Percentiles rank a stretch among this genome's conserved stretches.
Evolutionary conservation across 2,888 invertebrate genomes (phyloP).

Genomic region (Desoria tigrina): DNA sequence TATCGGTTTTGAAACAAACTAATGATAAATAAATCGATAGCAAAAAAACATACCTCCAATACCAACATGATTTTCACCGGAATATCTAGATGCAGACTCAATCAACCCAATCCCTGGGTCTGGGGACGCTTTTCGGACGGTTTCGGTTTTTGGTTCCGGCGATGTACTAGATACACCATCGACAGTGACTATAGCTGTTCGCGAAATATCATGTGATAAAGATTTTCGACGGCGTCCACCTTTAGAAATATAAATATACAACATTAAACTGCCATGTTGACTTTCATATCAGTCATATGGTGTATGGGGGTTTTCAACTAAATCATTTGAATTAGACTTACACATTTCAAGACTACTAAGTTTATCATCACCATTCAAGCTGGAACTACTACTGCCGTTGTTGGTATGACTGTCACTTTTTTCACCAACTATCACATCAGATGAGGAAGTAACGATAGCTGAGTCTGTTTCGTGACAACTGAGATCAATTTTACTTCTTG

Average conservation of each 20-base stretch:
- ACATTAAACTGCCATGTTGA: background rate
- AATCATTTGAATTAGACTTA: no score
- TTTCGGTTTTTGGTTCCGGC: slow-evolving; percentile 53
- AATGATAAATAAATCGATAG: no score
- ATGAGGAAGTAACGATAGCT: slow-evolving; percentile 53
- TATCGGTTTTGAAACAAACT: no score
- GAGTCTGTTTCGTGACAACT: slow-evolving; percentile 54
- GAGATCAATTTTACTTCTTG: slow-evolving; percentile 53
- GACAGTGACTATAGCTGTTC: slow-evolving; percentile 26
- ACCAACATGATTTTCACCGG: slow-evolving; percentile 24
- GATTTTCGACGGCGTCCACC: background rate
- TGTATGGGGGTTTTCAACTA: no score
- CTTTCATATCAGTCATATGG: background rate
- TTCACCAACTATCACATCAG: slow-evolving; percentile 51
- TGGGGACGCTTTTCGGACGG: slow-evolving; percentile 53
- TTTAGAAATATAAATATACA: background rate
- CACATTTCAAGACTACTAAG: slow-evolving; percentile 48
- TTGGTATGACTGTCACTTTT: slow-evolving; percentile 46
- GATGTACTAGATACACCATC: slow-evolving; percentile 53
- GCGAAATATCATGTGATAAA: background rate
- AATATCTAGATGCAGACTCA: slow-evolving; percentile 33
- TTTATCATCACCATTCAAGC: slow-evolving; percentile 48
- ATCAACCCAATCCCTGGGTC: slow-evolving; percentile 49
- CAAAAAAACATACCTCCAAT: slow-evolving; percentile 2
- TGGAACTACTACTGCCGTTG: slow-evolving; percentile 40